Base-by-base conservation (phyloP, 2,113 vertebrate species). In the Ancistrus triradiatus region DNA sequence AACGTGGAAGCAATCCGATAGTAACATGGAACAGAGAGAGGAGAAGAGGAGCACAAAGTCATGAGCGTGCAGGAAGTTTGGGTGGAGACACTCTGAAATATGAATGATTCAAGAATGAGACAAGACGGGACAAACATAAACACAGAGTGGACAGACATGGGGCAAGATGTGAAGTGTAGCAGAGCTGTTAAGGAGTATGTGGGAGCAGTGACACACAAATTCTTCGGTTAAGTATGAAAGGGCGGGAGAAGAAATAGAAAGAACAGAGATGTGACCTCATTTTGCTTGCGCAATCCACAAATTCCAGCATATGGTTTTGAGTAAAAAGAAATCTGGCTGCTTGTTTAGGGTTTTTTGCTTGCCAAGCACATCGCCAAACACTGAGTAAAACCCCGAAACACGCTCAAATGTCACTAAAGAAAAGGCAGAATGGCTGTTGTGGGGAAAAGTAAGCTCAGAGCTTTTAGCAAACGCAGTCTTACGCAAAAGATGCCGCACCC, bases 271-370 rank as follows among this genome's bases (percentile, higher is more conserved):
- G 17, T 22, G 24, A 17, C 19, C 22, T 17, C 10, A 37, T 17
- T 56, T 7, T 38, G 24, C 4, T 49, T 31, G 44, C 31, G 35
- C 13, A 56, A 31, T 59, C 21, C 17, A 42, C 6, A 50, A 49
- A 42, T 58, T 49, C 24, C 43, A 58, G 33, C 53, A 58, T 50
- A 40, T 50, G 53, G 44, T 50, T 57, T 49, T 37, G 22, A 59
- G 15, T 19, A 48, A 25, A 24, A 21, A 9, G 17, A 28, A 38
- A 8, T 66, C 33, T 57, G 43, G 28, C 53, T 58, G 17, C 7
- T 31, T 50, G 55, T 18, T 19, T 27, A 15, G 8, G 10, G 8
- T 19, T 21, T 24, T 48, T 19, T 19, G 47, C 42, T 31, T n/a
- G n/a, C n/a, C 7, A 27, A 40, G 19, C 43, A 58, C 31, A 58